Conservation (phyloP, 2,113 vertebrate species). For the Perca flavescens region DNA sequence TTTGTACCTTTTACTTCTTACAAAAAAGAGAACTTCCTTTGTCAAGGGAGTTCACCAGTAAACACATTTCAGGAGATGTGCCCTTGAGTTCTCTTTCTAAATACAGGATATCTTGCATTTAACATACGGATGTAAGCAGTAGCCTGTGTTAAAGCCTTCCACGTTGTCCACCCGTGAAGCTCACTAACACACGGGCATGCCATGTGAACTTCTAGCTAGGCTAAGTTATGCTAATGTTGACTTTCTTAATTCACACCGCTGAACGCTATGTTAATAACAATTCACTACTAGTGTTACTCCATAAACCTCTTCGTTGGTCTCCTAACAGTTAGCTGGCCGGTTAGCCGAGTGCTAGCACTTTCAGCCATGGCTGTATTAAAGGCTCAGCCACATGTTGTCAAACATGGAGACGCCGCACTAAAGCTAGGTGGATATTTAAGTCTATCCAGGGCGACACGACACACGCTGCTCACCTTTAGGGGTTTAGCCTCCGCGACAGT, state of each 20-base stretch:
- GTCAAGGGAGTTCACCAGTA: too few species aligned
- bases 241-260: too few species aligned
- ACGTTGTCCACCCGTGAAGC: background rate
- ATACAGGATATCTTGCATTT: too few species aligned
- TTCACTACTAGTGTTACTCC: too few species aligned
- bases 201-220: constrained; percentile 40
- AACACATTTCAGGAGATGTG: too few species aligned
- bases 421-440: background rate
- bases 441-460: background rate
- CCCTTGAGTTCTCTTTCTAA: too few species aligned
- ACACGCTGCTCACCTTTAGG: constrained; percentile 66
- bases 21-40: too few species aligned
- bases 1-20: too few species aligned
- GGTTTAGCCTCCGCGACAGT: constrained; percentile 43
- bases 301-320: rapidly evolving
- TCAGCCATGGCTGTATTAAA: constrained; percentile 24
- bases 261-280: rapidly evolving
- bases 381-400: constrained; percentile 64
- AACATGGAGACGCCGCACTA: constrained; percentile 25
- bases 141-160: background rate
- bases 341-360: constrained; percentile 37
- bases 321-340: background rate
- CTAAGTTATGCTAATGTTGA: background rate
- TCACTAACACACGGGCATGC: background rate
- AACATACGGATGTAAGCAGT: rapidly evolving